Base-by-base conservation (phyloP, 2,113 vertebrate species). In the Bambusicola thoracicus region DNA sequence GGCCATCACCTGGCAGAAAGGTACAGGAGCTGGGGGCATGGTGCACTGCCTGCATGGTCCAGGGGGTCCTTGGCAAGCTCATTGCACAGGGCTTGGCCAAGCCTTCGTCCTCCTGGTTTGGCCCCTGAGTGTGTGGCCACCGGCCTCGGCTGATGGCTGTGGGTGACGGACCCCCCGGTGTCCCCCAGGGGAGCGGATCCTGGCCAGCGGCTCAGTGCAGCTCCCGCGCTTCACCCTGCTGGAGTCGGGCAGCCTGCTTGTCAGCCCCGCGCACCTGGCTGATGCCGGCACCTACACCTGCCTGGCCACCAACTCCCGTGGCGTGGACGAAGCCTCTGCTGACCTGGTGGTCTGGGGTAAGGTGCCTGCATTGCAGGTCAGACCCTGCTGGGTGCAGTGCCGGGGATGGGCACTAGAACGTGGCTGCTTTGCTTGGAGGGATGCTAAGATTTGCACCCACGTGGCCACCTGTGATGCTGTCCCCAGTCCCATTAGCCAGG, bases 1-100 rank as follows among this genome's bases (percentile, higher is more conserved):
- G 0, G 99, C 99, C 84, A 99, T 99, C 98, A 99, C 99, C 21
- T 99, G 99, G 99, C 99, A 99, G 97, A 99, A 99, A 98, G 99
- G 99, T 99, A 96, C 81, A 22, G 68, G 59, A 17, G 16, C 10
- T 19, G 72, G 65, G 48, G 34, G 11, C 30, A 0, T 7, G 0
- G 40, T 66, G 16, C 43, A 14, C 4, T 4, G 38, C n/a, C 34
- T 6, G 3, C 4, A 4, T 29, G 10, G 15, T 7, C 34, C 18
- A 32, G 22, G 65, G 65, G 25, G 6, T 8, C 29, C 18, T 21
- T 6, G 29, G 13, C 5, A 2, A 43, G 29, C 61, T 49, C 44
- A 2, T 13, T 20, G 6, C 15, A 13, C 17, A 3, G 55, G 55
- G 55, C 55, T 56, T 19, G 17, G 10, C 13, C 2, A 30, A 13